Base-by-base conservation (phyloP, 2,888 invertebrate genomes). In the Phaedon cochleariae region DNA sequence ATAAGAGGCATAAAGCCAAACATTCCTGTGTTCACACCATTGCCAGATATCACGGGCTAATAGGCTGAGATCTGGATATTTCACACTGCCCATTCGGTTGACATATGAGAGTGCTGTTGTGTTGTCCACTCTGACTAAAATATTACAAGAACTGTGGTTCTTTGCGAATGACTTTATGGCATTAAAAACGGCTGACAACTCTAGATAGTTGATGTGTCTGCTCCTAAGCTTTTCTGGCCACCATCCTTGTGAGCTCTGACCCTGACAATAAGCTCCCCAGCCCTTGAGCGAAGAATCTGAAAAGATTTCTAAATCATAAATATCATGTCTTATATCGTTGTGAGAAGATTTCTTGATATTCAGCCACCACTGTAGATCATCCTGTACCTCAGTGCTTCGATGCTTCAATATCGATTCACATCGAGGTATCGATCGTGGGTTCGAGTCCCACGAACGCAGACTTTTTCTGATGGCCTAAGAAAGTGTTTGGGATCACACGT, bases 21-120 rank as follows among this genome's bases (percentile, higher is more conserved):
- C 26, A 17, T 59, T 46, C 52, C 49, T 3, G 6, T 3, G 10
- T 22, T 59, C 49, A 21, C 59, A 59, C 64, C 60, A 64, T 21
- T 60, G 18, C 64, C 64, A 64, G n/a, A 55, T 60, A 1, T 21
- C 12, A 29, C 41, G 53, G n/a, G 60, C 17, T 12, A 64, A 21
- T n/a, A n/a, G 10, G 37, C 31, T 41, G n/a, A 64, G 48, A 6
- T 60, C 9, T 9, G 15, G 21, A 55, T 59, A 34, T 41, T 49
- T 41, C 20, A 49, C 34, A 55, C 64, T 59, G 17, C 20, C 48
- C 48, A 48, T 48, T 21, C 48, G 15, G 21, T 48, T 48, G 12
- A 60, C 48, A 29, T 48, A 64, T 15, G 60, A 53, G 7, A 64
- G 29, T 7, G 54, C 64, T 17, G 64, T 64, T 34, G 52, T 53